These are phyloP conservation scores for Seira sanloemensis DNA, from an alignment of 2,888 invertebrate species.

Conservation along the genomic window DNA sequence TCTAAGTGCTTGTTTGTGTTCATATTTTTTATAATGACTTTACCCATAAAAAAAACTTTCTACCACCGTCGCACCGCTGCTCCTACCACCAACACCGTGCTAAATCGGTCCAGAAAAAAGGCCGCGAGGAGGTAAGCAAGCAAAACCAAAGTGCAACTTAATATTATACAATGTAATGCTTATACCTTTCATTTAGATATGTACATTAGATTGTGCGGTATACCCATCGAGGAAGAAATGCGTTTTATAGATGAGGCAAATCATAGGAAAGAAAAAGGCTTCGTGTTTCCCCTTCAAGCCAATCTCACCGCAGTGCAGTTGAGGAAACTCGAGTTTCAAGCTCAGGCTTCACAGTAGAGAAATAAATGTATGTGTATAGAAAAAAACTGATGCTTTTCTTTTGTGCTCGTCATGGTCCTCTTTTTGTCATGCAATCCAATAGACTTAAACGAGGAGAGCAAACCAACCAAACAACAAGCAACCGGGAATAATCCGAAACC, in stretches of 20 bases:
- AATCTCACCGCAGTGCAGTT: slow-evolving; percentile 56
- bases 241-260: slow-evolving; percentile 38
- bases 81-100: slow-evolving; percentile 53
- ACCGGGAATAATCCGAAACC: slow-evolving; percentile 44
- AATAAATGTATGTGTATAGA: no score
- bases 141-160: slow-evolving; percentile 5
- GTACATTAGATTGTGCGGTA: no score
- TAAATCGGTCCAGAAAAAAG: slow-evolving; percentile 64
- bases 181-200: no score
- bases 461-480: slow-evolving; percentile 42
- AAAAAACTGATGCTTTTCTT: slow-evolving; percentile 28
- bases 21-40: slow-evolving; percentile 70
- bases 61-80: slow-evolving; percentile 30
- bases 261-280: slow-evolving; percentile 40
- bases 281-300: slow-evolving; percentile 60
- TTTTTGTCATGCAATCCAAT: slow-evolving; percentile 58
- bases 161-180: no score
- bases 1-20: slow-evolving; percentile 72
- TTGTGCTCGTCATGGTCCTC: slow-evolving; percentile 20
- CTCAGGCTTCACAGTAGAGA: no score
- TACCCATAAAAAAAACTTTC: slow-evolving; percentile 65
- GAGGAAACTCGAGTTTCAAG: slow-evolving; percentile 55
- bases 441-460: slow-evolving; percentile 42
- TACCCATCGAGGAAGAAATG: no score
- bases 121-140: slow-evolving; percentile 62